Evolutionary conservation across 2,888 invertebrate species (phyloP).

Genomic region (Sisyra terminalis): DNA sequence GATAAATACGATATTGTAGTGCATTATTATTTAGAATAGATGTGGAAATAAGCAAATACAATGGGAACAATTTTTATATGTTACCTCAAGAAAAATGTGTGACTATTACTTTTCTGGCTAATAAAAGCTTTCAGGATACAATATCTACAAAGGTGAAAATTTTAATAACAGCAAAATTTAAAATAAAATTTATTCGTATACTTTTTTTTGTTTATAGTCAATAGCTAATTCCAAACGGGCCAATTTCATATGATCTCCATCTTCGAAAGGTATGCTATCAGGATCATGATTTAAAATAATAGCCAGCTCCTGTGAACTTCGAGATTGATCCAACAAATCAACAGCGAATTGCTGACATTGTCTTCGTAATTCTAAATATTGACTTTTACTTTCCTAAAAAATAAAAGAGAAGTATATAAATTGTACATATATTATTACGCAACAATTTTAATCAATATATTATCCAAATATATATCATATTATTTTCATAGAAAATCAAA

Average conservation of each 20-base stretch:
- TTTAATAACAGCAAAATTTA: background rate
- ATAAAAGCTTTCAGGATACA: no score
- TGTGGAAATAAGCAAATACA: no score
- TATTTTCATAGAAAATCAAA: no score
- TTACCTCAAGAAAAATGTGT: no score
- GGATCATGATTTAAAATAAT: conserved; percentile 88
- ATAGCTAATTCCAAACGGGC: conserved; percentile 81
- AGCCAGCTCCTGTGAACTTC: conserved; percentile 85
- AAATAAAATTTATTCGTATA: conserved; percentile 21
- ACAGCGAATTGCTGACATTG: conserved; percentile 87
- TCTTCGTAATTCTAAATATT: conserved; percentile 71
- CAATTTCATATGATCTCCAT: conserved; percentile 70
- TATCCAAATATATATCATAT: no score
- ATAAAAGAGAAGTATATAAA: no score
- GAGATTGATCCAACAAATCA: conserved; percentile 74
- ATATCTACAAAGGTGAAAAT: background rate
- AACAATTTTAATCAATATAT: no score
- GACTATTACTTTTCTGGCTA: no score
- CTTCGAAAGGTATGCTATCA: conserved; percentile 48
- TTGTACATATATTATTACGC: no score
- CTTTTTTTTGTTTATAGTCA: conserved; percentile 88
- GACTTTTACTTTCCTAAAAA: conserved; percentile 65
- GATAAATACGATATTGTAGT: no score
- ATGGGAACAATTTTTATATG: no score
- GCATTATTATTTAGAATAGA: no score